Evolutionary conservation across 2,888 invertebrate genomes (phyloP), one percentile per base, ranked within the genome.

Genomic region (Allolobophora icterica): DNA sequence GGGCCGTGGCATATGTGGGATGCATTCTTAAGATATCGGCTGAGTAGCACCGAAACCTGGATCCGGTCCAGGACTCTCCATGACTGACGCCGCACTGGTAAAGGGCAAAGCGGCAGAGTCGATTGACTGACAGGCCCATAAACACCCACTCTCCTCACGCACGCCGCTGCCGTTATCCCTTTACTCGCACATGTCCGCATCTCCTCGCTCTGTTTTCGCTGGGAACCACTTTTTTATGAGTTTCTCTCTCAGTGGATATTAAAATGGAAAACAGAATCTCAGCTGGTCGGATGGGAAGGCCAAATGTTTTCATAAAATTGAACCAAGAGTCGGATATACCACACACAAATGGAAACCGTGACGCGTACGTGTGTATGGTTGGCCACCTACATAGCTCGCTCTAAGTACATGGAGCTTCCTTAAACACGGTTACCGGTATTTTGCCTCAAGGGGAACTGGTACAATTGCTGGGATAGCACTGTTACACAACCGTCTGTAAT

Each of bases 1-100:
- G 52, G 71, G 30, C 71, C 30, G 71, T 13, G 71, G 71, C 71
- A 71, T 71, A 71, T 71, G 30, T 71, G 71, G 71, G 71, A 71
- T 71, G 71, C 71, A 71, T 71, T 71, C 71, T 71, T 71, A 71
- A 71, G 71, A 71, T 71, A 71, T 71, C 71, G 71, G n/a, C 71
- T 71, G 71, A 30, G 71, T 71, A 71, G 71, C 71, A 71, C 71
- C n/a, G 71, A 71, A 71, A 71, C 71, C 71, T 71, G 71, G 71
- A 71, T 71, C 71, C n/a, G n/a, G 71, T 71, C 71, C 71, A 71
- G 71, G 71, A 71, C 71, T 71, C 30, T n/a, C 71, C 71, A 71
- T 71, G 71, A n/a, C 71, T n/a, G 71, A n/a, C 30, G 71, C 71
- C 1, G 24, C 52, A 11, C 71, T 71, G 71, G 71, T n/a, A 71